Evolutionary conservation across 64 coral and sea anemone species (phyloP).

Genomic region (Montipora foliosa): DNA sequence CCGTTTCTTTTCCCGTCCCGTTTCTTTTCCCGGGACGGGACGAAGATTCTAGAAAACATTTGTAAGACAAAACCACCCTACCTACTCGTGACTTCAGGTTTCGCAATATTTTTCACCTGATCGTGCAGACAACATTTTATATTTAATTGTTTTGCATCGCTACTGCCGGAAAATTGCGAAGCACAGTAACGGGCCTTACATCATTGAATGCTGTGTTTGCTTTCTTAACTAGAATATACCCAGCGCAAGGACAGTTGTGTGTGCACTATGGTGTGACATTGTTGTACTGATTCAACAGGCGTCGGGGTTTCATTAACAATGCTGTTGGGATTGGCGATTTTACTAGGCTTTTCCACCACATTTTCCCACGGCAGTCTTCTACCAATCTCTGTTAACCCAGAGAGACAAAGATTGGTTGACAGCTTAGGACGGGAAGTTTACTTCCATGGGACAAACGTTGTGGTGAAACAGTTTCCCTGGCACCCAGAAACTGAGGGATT

Average conservation of each 20-base stretch:
- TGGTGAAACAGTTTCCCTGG: slow-evolving; percentile 88
- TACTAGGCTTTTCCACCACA: neutral
- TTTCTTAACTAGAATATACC: too few species aligned
- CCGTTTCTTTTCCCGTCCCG: too few species aligned
- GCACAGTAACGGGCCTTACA: too few species aligned
- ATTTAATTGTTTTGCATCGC: too few species aligned
- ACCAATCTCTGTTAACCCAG: slow-evolving; percentile 74
- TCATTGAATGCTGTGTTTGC: too few species aligned
- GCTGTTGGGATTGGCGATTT: neutral
- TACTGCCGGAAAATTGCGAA: too few species aligned
- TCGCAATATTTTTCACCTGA: too few species aligned
- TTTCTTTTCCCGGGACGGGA: too few species aligned
- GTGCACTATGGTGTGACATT: neutral
- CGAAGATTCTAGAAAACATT: too few species aligned
- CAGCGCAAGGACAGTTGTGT: neutral
- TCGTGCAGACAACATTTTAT: too few species aligned
- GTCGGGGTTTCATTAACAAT: neutral
- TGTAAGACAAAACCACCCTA: too few species aligned
- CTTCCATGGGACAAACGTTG: slow-evolving; percentile 91
- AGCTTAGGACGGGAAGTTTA: slow-evolving; percentile 77
- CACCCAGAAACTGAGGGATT: slow-evolving; percentile 86
- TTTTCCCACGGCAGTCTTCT: slow-evolving; percentile 17
- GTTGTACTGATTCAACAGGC: neutral
- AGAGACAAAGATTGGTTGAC: slow-evolving; percentile 72
- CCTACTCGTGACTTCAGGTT: too few species aligned